Base-by-base conservation (phyloP, 30 jellyfish, hydroid and myxozoan species). In the Aurelia aurita region DNA sequence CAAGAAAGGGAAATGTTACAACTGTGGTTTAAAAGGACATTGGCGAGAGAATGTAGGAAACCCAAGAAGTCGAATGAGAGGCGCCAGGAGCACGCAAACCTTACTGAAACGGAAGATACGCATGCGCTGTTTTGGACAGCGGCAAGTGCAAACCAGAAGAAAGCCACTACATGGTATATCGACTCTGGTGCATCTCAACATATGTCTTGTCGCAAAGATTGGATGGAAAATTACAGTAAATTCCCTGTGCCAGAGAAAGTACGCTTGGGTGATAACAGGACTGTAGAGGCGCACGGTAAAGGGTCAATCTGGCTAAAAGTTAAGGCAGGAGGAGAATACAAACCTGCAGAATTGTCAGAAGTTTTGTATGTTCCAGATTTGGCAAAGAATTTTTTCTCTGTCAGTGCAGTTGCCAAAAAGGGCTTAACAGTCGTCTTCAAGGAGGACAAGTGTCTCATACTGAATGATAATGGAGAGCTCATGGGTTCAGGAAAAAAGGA, bases 121-220 rank as follows among this genome's bases (percentile, higher is more conserved):
- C 39, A 73, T 46, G 35, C 72, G 45, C 72, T 49, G 55, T 73
- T 73, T 55, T 68, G 66, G 79, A 68, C 65, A 82, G 18, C 79
- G 28, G 22, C 88, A 46, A 58, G 22, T 58, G 19, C 68, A 58
- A 58, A 35, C 65, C 26, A 28, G 8, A 63, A 55, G 25, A 78
- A 58, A 77, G 6, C 45, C n/a, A 32, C 66, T 20, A 58, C 21
- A 9, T 58, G 90, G 72, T 62, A 58, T 46, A 61, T 58, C 16
- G 77, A 68, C 28, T 67, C 92, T 5, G 92, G 78, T 69, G 92
- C 87, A 12, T 66, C 86, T 12, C 86, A 69, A 66, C 87, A 82
- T 77, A 82, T 82, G 92, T 54, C 86, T 1, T 67, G 72, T 34
- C 57, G 58, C 2, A 66, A 69, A 70, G 62, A 45, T 25, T 58